phyloP scores from a whole-genome alignment of 2,888 invertebrate genomes.

The Pilophorus perplexus region DNA sequence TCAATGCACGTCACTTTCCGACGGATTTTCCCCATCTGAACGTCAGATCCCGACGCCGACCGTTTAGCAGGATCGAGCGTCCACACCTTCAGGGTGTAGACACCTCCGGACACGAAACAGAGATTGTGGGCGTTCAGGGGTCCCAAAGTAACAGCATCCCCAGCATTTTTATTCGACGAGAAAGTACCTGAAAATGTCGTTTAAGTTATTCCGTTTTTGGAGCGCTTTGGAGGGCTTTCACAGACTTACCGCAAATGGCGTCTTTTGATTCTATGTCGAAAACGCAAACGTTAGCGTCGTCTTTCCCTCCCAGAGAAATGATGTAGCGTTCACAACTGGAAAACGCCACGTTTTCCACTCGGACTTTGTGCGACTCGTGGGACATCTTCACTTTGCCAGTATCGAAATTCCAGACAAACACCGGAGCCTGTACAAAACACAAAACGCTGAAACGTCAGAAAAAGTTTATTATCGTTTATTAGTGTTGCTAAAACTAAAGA shows the following conservation, averaged over 20 bases:
- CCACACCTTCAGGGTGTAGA: constrained; percentile 73
- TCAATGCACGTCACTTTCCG: constrained; percentile 72
- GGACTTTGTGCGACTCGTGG: constrained; percentile 83
- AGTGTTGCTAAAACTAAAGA: no score
- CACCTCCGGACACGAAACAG: constrained; percentile 73
- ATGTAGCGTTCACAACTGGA: constrained; percentile 76
- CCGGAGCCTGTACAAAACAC: constrained; percentile 59
- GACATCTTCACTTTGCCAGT: constrained; percentile 62
- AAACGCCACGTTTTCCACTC: constrained; percentile 81
- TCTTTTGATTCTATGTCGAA: constrained; percentile 68
- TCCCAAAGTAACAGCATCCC: constrained; percentile 63
- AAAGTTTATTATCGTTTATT: no score
- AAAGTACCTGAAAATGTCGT: constrained; percentile 52
- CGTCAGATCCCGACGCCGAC: constrained; percentile 69
- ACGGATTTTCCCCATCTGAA: constrained; percentile 74
- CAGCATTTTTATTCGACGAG: constrained; percentile 67
- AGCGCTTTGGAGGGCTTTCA: no score
- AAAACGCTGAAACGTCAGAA: constrained; percentile 1
- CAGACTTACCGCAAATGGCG: constrained; percentile 56
- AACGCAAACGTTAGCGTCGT: constrained; percentile 83
- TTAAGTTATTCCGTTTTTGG: no score
- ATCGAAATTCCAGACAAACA: constrained; percentile 84
- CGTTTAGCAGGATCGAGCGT: constrained; percentile 67
- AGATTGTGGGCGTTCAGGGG: constrained; percentile 59
- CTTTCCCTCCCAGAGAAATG: constrained; percentile 82